Percentiles rank a stretch among this genome's conserved stretches.
Evolutionary conservation across 2,113 vertebrate species (phyloP).

Genomic region (Isurus oxyrinchus): DNA sequence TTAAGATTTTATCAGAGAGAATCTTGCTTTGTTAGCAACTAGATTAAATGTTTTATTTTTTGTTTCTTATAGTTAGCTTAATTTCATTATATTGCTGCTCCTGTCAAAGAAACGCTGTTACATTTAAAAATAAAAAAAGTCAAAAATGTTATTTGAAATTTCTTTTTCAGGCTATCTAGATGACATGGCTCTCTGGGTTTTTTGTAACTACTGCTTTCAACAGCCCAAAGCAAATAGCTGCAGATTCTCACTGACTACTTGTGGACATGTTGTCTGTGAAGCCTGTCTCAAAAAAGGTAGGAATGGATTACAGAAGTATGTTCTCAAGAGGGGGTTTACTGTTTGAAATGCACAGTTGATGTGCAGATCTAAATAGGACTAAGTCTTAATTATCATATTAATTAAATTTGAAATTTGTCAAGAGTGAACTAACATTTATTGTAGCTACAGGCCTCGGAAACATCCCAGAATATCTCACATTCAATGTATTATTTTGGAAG

Average conservation of each 20-base stretch:
- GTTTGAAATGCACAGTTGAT: background rate
- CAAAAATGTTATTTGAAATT: background rate
- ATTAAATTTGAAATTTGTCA: background rate
- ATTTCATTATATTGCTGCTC: background rate
- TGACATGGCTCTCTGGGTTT: constrained; percentile 61
- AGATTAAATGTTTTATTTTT: background rate
- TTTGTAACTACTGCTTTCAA: constrained; percentile 76
- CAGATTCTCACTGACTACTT: constrained; percentile 67
- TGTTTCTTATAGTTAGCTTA: background rate
- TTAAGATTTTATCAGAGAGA: background rate
- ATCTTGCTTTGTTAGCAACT: background rate
- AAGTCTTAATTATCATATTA: background rate
- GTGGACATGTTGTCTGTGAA: constrained; percentile 78
- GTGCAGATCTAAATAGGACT: background rate
- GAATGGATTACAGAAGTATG: background rate
- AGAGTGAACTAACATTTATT: background rate
- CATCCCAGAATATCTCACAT: background rate
- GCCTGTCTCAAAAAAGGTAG: constrained; percentile 74
- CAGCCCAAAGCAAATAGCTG: constrained; percentile 48
- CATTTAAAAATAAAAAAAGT: background rate
- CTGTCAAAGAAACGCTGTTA: background rate
- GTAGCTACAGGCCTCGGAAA: background rate
- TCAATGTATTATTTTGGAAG: background rate
- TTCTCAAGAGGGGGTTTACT: background rate
- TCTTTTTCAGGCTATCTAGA: background rate